phyloP scores from a whole-genome alignment of 1,140 invertebrate genomes.

The Ruditapes philippinarum region DNA sequence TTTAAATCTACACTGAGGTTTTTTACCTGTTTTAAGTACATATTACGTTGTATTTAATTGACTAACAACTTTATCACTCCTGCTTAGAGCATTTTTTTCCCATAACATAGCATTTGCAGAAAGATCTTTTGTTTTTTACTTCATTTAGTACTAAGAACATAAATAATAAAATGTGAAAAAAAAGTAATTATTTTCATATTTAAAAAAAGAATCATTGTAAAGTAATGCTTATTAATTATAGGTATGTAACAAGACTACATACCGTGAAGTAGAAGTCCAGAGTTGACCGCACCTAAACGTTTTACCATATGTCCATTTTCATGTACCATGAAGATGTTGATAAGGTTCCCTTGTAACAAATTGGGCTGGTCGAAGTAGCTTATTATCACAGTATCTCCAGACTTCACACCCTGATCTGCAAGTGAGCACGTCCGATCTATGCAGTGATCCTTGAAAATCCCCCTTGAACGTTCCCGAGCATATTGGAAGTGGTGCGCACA shows the following conservation, averaged over 20 bases:
- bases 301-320: not conserved
- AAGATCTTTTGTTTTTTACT: no score
- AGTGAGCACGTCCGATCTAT: not conserved
- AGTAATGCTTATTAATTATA: no score
- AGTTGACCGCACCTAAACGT: not conserved
- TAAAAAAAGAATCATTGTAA: no score
- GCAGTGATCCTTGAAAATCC: conserved; percentile 21
- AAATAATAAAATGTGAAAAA: no score
- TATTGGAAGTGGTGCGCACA: conserved; percentile 36
- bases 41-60: no score
- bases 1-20: no score
- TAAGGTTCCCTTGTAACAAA: not conserved
- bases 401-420: not conserved
- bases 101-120: no score
- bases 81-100: no score
- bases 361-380: not conserved
- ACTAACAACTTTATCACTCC: no score
- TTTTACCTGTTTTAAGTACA: no score
- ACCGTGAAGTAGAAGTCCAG: conserved; percentile 17
- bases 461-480: conserved; percentile 2
- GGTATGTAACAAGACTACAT: not conserved
- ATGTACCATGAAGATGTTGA: conserved; percentile 10
- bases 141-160: no score
- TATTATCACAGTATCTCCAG: not conserved
- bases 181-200: no score